These are phyloP conservation scores for Macaria liturata DNA, from an alignment of 2,888 invertebrate genomes.

Conservation along the genomic window DNA sequence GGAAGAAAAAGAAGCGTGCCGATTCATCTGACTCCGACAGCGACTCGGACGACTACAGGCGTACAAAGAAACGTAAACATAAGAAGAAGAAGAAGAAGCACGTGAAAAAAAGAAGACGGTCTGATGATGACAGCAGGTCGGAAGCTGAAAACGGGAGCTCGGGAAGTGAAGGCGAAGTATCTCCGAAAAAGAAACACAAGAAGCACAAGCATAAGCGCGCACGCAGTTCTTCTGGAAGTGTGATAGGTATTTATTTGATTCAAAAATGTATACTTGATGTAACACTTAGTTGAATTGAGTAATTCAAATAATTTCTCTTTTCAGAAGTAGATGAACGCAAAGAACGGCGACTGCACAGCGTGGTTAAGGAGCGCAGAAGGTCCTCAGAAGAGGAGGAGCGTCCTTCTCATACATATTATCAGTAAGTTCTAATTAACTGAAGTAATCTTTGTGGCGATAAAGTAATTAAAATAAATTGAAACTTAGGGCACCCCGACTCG, in stretches of 20 bases:
- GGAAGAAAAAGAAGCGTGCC: conserved; percentile 74
- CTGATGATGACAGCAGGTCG: conserved; percentile 54
- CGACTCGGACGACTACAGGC: conserved; percentile 67
- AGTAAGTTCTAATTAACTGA: conserved; percentile 70
- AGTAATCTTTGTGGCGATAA: no score
- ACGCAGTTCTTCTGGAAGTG: conserved; percentile 58
- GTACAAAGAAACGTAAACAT: conserved; percentile 75
- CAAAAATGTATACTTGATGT: no score
- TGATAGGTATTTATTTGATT: conserved; percentile 46
- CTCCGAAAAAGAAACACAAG: conserved; percentile 70
- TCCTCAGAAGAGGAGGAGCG: conserved; percentile 61
- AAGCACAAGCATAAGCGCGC: conserved; percentile 73
- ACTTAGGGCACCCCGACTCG: no score
- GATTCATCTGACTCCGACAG: conserved; percentile 72
- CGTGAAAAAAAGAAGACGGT: conserved; percentile 69
- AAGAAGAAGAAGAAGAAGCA: conserved; percentile 82
- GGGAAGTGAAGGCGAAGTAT: conserved; percentile 69
- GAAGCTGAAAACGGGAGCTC: conserved; percentile 55
- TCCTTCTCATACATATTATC: conserved; percentile 71
- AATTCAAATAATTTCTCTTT: no score
- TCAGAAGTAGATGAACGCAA: conserved; percentile 43
- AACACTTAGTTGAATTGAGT: no score
- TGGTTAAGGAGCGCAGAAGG: conserved; percentile 67
- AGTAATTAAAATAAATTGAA: no score
- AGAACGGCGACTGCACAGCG: conserved; percentile 69